Evolutionary conservation across 2,888 invertebrate species (phyloP), one percentile per base, ranked within the genome.

Genomic region (Anagyrus pseudococci): DNA sequence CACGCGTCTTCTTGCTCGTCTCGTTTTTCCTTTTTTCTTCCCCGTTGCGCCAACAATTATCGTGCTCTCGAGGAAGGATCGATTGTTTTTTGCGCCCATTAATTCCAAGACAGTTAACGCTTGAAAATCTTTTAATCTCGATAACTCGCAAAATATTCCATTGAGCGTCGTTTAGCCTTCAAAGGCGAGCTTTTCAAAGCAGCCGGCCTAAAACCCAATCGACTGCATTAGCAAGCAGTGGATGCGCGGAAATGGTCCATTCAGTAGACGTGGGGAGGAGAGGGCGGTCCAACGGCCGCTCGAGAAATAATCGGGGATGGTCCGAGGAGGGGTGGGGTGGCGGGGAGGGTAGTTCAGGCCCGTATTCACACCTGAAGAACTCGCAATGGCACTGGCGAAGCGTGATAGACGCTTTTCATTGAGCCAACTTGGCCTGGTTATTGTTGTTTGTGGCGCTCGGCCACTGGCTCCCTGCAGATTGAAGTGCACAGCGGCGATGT

Each of bases 181-280:
- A n/a, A n/a, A n/a, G n/a, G 4, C 49, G 40, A n/a, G 25, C 49
- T 37, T 41, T 40, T 4, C 29, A 37, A 49, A 52, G 52, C 46
- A 50, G 33, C 56, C 49, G 19, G 56, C 33, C 50, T 61, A 50
- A 61, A 61, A 43, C 44, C 55, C 50, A 61, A 56, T 61, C 61
- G 48, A 43, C 48, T 41, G 47, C 47, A 53, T 59, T 59, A 53
- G 56, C 23, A 44, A 23, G 17, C 6, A 1, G 22, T n/a, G 22
- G 15, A n/a, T n/a, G 13, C 7, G 37, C 41, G 26, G 22, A 44
- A 46, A 59, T 59, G 37, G 66, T 62, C 48, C 56, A 49, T 55
- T 50, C 43, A 23, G 22, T 20, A 4, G 4, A 2, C 20, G 33
- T 22, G 19, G 7, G 4, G 29, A n/a, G 25, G 46, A 44, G 46